Evolutionary conservation across 1,140 invertebrate genomes (phyloP), one percentile per base, ranked within the genome.

Genomic region (Archivesica marissinica): DNA sequence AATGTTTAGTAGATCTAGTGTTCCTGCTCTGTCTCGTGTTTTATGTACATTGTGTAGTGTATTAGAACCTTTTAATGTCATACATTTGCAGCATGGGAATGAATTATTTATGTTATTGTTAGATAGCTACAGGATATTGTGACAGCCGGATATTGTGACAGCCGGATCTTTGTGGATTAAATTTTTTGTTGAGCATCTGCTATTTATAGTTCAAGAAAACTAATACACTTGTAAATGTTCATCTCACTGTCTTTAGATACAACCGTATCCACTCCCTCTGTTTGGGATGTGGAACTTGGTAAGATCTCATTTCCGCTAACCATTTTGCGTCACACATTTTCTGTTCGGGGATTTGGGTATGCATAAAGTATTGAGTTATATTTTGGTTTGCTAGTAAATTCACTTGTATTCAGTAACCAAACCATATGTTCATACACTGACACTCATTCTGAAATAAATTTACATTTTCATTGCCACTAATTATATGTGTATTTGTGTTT

Each of bases 211-310:
- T n/a, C n/a, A 50, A 11, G 44, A 20, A 50, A 20, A 50, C 20
- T 20, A 11, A 11, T 50, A 50, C 9, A 50, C 9, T 50, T 50
- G 44, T 50, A 20, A 50, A 50, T 50, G 44, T 56, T 11, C 23
- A 44, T 70, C 38, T 70, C n/a, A 39, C 66, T 70, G 30, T 70
- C 44, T 70, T 77, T 61, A 77, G 75, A 77, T 77, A 77, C 75
- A 25, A 77, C 75, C 20, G 54, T 77, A 9, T 77, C 75, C 11
- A 77, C 75, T 41, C 75, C 75, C 33, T 61, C 75, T 17, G 75
- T 77, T 1, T 77, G 50, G 50, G 75, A 54, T 25, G 75, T 61
- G 39, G 75, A 77, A 56, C 75, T 61, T 15, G 75, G 75, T 77
- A 77, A 77, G 75, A 28, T 39, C 33, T 25, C 39, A 44, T 33